Percentiles rank a stretch among this genome's conserved stretches.
Conservation (phyloP, 1,140 invertebrate genomes). For the Caenorhabditis latens region DNA sequence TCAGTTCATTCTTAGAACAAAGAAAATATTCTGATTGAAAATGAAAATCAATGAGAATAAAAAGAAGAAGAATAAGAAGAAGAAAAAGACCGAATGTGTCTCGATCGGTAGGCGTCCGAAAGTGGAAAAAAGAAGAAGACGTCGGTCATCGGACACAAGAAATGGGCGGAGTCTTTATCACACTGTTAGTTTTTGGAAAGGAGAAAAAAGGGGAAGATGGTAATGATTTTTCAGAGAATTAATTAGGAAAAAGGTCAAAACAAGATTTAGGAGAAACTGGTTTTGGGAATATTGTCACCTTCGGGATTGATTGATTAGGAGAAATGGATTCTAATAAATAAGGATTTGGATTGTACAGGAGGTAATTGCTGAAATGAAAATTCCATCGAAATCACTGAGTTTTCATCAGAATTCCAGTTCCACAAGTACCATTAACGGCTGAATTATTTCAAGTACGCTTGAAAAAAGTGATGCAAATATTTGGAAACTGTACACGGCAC, state of each 20-base stretch:
- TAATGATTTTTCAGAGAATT: slow-evolving; percentile 29
- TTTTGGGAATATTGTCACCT: neutral
- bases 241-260: slow-evolving; percentile 3
- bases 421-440: too few species aligned
- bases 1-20: slow-evolving; percentile 7
- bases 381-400: too few species aligned
- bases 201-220: neutral
- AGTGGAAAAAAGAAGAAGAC: slow-evolving; percentile 37
- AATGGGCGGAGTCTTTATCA: slow-evolving; percentile 52
- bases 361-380: too few species aligned
- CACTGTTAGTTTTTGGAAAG: slow-evolving; percentile 22
- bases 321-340: too few species aligned
- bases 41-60: slow-evolving; percentile 2
- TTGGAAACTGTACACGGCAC: too few species aligned
- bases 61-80: neutral
- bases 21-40: neutral
- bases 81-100: neutral
- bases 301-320: too few species aligned
- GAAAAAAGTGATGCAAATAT: too few species aligned
- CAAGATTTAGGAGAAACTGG: neutral
- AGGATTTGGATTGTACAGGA: too few species aligned
- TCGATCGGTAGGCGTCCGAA: neutral
- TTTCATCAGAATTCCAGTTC: too few species aligned
- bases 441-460: too few species aligned
- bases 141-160: slow-evolving; percentile 15